Evolutionary conservation across 1,140 invertebrate species (phyloP).

Genomic region (Gryon sp.): DNA sequence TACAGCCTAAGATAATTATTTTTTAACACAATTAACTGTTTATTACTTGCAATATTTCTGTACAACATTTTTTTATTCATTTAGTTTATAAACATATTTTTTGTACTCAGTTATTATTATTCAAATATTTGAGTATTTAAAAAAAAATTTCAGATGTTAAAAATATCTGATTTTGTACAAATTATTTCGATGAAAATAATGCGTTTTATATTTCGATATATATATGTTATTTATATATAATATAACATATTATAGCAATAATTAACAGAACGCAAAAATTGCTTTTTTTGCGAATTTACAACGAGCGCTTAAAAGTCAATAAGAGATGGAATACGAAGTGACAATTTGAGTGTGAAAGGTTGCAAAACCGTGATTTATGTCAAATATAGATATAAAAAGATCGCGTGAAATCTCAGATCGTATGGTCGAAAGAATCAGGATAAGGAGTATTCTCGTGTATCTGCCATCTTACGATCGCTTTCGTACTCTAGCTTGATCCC

Average conservation of each 20-base stretch:
- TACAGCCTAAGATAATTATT: conserved; percentile 23
- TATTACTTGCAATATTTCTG: background rate
- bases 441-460: conserved; percentile 77
- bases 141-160: no score
- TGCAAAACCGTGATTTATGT: conserved; percentile 40
- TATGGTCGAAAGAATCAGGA: conserved; percentile 65
- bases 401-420: conserved; percentile 45
- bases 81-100: no score
- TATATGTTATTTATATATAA: no score
- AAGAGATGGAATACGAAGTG: conserved; percentile 26
- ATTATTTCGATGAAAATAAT: no score
- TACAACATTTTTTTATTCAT: background rate
- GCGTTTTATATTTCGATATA: no score
- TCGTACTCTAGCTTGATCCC: conserved; percentile 67
- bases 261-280: conserved; percentile 31
- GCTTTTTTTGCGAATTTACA: conserved; percentile 33
- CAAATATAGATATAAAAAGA: conserved; percentile 25
- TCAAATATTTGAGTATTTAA: no score
- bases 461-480: conserved; percentile 72
- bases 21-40: conserved; percentile 28
- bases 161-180: no score
- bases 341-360: conserved; percentile 57
- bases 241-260: conserved; percentile 32
- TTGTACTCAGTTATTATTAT: background rate
- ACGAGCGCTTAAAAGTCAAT: conserved; percentile 16